A percentile compares a stretch with the other conserved stretches of the same genome.
phyloP scores from a whole-genome alignment of 2,888 invertebrate genomes.

The Philopedon plagiatum region DNA sequence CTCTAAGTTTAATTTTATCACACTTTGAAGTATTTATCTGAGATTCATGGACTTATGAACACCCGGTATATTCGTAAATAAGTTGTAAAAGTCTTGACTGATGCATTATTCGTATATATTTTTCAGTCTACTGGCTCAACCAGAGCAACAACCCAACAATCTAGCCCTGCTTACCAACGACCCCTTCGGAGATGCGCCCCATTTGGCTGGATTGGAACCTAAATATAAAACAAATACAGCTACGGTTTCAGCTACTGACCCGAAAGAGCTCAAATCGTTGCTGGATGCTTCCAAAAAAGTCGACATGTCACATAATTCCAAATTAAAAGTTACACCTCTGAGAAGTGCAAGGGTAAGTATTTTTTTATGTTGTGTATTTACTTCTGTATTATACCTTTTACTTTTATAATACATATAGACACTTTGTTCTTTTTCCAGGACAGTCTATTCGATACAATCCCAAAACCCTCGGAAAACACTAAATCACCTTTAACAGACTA shows the following conservation, averaged over 20 bases:
- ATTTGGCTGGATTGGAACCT: conserved; percentile 61
- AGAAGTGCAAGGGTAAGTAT: conserved; percentile 56
- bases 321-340: conserved; percentile 59
- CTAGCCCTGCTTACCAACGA: conserved; percentile 58
- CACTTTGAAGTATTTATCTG: too few relatives aligned
- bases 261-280: conserved; percentile 62
- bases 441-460: conserved; percentile 82
- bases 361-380: too few relatives aligned
- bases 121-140: conserved; percentile 56
- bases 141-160: conserved; percentile 54
- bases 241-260: conserved; percentile 61
- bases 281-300: conserved; percentile 62
- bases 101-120: too few relatives aligned
- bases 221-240: conserved; percentile 51
- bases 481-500: conserved; percentile 50
- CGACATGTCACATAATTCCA: conserved; percentile 54
- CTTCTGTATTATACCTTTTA: too few relatives aligned
- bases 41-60: too few relatives aligned
- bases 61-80: too few relatives aligned
- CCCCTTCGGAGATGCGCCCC: conserved; percentile 62
- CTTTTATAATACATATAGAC: too few relatives aligned
- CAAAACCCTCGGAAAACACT: conserved; percentile 41
- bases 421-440: conserved; percentile 72
- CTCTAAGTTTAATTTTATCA: too few relatives aligned
- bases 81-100: too few relatives aligned